Evolutionary conservation across 2,113 vertebrate genomes (phyloP).

Genomic region (Talpa occidentalis): DNA sequence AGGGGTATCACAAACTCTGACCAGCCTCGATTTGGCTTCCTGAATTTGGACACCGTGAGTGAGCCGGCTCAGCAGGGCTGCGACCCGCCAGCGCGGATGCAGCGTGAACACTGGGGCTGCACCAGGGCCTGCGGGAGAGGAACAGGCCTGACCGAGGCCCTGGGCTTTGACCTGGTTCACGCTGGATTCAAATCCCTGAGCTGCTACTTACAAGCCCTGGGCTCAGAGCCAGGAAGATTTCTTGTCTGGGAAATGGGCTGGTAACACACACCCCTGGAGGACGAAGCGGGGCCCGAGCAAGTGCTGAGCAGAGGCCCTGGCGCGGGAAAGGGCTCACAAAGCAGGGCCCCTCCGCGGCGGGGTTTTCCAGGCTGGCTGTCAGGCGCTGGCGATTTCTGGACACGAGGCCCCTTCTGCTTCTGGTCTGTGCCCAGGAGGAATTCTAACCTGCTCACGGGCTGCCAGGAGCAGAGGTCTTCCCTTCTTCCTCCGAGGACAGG

Average conservation of each 20-base stretch:
- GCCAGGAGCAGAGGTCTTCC: background rate
- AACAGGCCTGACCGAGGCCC: background rate
- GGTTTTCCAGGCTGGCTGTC: background rate
- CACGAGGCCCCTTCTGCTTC: background rate
- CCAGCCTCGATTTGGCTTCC: background rate
- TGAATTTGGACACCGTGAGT: background rate
- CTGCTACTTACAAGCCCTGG: fast-evolving
- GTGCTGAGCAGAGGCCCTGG: background rate
- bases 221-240: background rate
- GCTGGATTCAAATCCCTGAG: background rate
- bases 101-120: background rate
- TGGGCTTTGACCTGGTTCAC: background rate
- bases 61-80: background rate
- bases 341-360: background rate
- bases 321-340: background rate
- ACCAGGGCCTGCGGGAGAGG: fast-evolving
- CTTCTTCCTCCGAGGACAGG: background rate
- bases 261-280: background rate
- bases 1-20: background rate
- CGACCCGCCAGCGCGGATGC: background rate
- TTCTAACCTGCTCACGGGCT: background rate
- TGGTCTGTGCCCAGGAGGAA: background rate
- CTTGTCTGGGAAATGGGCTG: background rate
- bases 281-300: background rate
- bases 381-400: background rate